Percentiles rank a stretch among this genome's conserved stretches.
These are phyloP conservation scores for Psittacula derbiana DNA, from an alignment of 2,797 vertebrate genomes.

Conservation along the genomic window DNA sequence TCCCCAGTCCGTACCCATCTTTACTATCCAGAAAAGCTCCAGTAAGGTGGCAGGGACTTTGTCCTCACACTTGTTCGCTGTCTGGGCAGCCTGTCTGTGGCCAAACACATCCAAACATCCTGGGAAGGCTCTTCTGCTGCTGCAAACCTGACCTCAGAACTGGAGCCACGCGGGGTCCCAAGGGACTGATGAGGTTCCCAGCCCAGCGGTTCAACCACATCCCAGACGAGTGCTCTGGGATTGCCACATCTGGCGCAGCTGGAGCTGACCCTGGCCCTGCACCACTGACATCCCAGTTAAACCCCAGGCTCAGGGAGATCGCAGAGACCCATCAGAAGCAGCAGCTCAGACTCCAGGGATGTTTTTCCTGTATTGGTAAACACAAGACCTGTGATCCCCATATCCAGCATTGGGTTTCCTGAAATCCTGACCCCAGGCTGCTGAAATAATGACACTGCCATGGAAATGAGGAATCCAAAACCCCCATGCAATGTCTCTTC, in stretches of 20 bases:
- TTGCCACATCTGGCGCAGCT: not conserved
- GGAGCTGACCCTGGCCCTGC: not conserved
- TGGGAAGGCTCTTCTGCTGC: not conserved
- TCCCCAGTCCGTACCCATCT: not conserved
- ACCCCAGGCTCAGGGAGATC: not conserved
- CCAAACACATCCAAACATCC: not conserved
- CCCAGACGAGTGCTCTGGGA: not conserved
- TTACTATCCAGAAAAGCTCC: accelerated
- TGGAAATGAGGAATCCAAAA: not conserved
- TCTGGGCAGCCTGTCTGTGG: not conserved
- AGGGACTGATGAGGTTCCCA: not conserved
- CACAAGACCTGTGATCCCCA: not conserved
- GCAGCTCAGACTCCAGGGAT: not conserved
- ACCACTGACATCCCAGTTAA: not conserved
- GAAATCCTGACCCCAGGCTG: not conserved
- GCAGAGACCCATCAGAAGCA: not conserved
- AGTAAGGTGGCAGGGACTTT: not conserved
- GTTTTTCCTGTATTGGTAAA: not conserved
- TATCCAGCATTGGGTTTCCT: not conserved
- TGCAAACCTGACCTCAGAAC: not conserved
- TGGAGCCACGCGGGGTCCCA: accelerated
- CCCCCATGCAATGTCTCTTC: not conserved
- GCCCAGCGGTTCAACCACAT: conserved; percentile 1
- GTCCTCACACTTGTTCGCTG: not conserved
- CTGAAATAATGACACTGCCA: not conserved